phyloP scores from a whole-genome alignment of 2,888 invertebrate genomes.

The Morinoia aosen region DNA sequence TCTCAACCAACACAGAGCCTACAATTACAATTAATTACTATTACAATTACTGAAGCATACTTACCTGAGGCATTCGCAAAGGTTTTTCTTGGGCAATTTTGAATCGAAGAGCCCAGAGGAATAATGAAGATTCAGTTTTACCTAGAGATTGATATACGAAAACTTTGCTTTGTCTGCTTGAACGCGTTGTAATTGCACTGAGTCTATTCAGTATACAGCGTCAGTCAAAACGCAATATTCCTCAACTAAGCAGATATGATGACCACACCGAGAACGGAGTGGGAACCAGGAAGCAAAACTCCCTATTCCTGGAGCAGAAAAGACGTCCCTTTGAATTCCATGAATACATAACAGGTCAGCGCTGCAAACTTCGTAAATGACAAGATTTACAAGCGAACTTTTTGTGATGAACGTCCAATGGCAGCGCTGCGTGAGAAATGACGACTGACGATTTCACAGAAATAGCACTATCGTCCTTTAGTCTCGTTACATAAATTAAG shows the following conservation, averaged over 20 bases:
- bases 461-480: not conserved
- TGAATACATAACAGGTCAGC: conserved; percentile 21
- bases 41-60: not conserved
- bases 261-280: not conserved
- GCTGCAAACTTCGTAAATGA: conserved; percentile 35
- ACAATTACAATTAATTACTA: too few species aligned
- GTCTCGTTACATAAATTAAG: not conserved
- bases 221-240: not conserved
- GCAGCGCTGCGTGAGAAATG: not conserved
- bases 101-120: not conserved
- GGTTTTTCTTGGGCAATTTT: not conserved
- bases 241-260: not conserved
- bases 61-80: not conserved
- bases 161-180: not conserved
- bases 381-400: conserved; percentile 35
- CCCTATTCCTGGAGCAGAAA: not conserved
- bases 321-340: conserved; percentile 19
- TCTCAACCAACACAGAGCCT: not conserved
- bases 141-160: not conserved
- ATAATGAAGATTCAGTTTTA: not conserved
- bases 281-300: not conserved
- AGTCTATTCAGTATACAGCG: too few species aligned
- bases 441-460: not conserved
- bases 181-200: too few species aligned
- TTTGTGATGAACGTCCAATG: conserved; percentile 9